Percentiles rank a stretch among this genome's conserved stretches.
These are phyloP conservation scores for Dorcus parallelipipedus DNA, from an alignment of 2,888 invertebrate genomes.

Conservation along the genomic window DNA sequence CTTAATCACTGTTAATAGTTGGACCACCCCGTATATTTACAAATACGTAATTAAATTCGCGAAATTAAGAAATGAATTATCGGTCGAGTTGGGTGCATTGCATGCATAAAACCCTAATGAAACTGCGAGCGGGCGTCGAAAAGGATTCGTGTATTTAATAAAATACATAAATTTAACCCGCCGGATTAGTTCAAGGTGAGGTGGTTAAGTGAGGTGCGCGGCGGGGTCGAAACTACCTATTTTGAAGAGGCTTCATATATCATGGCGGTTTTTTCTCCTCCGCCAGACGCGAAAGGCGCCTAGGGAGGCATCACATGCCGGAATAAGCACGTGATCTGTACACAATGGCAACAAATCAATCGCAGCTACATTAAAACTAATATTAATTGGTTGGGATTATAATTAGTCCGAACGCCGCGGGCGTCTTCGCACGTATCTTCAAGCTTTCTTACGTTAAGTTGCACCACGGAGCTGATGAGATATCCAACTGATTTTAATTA, in stretches of 20 bases:
- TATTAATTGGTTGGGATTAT: slow-evolving; percentile 34
- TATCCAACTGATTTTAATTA: no score
- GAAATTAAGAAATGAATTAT: no score
- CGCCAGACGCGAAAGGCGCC: background rate
- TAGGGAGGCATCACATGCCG: slow-evolving; percentile 1
- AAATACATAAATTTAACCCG: background rate
- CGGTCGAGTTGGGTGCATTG: no score
- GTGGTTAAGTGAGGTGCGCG: background rate
- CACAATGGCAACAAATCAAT: slow-evolving; percentile 32
- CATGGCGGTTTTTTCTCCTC: background rate
- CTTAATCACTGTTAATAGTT: no score
- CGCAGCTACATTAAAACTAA: slow-evolving; percentile 29
- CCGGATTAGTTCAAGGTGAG: background rate
- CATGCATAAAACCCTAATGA: no score
- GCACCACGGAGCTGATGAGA: background rate
- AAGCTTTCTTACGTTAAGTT: background rate
- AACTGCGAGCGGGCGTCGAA: no score
- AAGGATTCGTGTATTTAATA: no score
- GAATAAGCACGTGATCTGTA: background rate
- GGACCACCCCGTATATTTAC: no score
- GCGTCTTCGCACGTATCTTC: slow-evolving; percentile 21
- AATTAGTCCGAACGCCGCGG: slow-evolving; percentile 30
- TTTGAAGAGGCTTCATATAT: background rate
- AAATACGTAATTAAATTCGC: no score
- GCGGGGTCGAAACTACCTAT: background rate